Conservation (phyloP, 2,888 invertebrate species). For the Volucella bombylans region DNA sequence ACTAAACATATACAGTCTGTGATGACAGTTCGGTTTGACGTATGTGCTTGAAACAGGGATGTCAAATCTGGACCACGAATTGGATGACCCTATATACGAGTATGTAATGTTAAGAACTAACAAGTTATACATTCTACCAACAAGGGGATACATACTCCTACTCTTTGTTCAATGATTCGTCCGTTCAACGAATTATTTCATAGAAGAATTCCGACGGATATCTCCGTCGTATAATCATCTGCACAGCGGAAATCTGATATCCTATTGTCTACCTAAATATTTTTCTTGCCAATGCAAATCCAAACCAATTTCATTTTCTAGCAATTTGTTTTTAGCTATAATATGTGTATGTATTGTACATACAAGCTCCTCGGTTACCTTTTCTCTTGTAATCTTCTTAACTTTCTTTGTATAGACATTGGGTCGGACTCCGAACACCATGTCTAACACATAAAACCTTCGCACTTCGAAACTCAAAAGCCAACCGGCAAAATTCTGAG, state of each 20-base stretch:
- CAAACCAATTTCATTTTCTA: slow-evolving; percentile 72
- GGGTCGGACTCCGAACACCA: not conserved
- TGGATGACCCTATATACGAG: too few relatives aligned
- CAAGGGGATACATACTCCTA: too few relatives aligned
- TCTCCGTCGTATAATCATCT: slow-evolving; percentile 15
- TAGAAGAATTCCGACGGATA: not conserved
- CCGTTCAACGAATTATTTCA: too few relatives aligned
- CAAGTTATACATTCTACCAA: too few relatives aligned
- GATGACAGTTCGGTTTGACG: too few relatives aligned
- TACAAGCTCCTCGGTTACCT: not conserved
- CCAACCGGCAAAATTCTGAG: slow-evolving; percentile 8
- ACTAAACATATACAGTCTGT: too few relatives aligned
- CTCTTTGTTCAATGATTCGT: too few relatives aligned
- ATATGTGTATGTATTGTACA: too few relatives aligned
- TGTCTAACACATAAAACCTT: not conserved
- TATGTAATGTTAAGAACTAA: too few relatives aligned
- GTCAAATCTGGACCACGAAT: too few relatives aligned
- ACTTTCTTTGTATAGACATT: slow-evolving; percentile 5
- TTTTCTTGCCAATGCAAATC: slow-evolving; percentile 66
- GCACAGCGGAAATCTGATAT: not conserved
- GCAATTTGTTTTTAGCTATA: slow-evolving; percentile 44
- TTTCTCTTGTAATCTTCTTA: slow-evolving; percentile 54
- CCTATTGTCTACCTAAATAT: slow-evolving; percentile 20
- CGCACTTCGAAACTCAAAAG: slow-evolving; percentile 15
- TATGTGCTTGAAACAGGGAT: too few relatives aligned